Evolutionary conservation across 2,797 vertebrate species (phyloP).

Genomic region (Adrianichthys oophorus): DNA sequence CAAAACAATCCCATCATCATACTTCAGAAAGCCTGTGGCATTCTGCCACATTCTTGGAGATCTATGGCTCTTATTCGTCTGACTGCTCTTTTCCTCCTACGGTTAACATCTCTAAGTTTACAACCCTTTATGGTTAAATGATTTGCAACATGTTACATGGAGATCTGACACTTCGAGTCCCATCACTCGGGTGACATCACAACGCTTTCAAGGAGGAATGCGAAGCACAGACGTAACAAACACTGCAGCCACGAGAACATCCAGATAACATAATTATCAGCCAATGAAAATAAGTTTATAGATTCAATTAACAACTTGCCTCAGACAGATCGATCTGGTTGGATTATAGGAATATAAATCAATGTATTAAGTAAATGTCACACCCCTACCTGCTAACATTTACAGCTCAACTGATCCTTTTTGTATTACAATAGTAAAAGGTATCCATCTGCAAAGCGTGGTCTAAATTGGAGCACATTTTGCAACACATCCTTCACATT

Average conservation of each 20-base stretch:
- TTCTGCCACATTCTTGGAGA: slow-evolving; percentile 17
- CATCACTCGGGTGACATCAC: slow-evolving; percentile 28
- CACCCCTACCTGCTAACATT: slow-evolving; percentile 39
- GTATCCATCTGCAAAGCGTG: slow-evolving; percentile 30
- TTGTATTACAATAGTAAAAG: slow-evolving; percentile 36
- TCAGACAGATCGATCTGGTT: too few species aligned
- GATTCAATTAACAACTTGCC: too few species aligned
- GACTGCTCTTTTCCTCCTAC: slow-evolving; percentile 20
- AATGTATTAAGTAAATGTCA: too few species aligned
- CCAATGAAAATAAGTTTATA: slow-evolving; percentile 25
- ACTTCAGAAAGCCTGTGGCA: slow-evolving; percentile 1
- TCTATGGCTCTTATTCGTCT: slow-evolving; percentile 11
- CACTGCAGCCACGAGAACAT: slow-evolving; percentile 38
- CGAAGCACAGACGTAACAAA: slow-evolving; percentile 45
- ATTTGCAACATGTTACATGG: slow-evolving; percentile 37
- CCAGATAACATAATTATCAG: slow-evolving; percentile 45
- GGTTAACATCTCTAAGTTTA: slow-evolving; percentile 18
- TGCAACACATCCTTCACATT: slow-evolving; percentile 24
- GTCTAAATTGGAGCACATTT: slow-evolving; percentile 44
- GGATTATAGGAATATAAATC: too few species aligned
- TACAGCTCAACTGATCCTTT: slow-evolving; percentile 43
- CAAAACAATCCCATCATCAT: background rate
- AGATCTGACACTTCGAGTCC: slow-evolving; percentile 43
- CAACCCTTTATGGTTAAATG: slow-evolving; percentile 10
- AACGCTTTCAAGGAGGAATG: background rate